Percentiles rank a stretch among this genome's conserved stretches.
Evolutionary conservation across 2,113 vertebrate genomes (phyloP).

Genomic region (Dascyllus trimaculatus): DNA sequence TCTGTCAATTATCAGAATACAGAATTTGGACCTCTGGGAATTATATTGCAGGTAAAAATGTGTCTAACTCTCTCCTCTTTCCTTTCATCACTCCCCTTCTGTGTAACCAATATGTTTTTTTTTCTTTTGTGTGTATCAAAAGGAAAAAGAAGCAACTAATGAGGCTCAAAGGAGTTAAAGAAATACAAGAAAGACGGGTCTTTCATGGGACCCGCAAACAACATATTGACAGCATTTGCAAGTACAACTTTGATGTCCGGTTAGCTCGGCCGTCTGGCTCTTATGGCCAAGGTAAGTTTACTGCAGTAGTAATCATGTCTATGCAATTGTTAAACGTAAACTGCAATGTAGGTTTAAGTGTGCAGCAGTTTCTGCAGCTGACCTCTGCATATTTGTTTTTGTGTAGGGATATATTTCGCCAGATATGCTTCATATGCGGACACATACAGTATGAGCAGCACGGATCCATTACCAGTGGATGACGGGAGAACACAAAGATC

Average conservation of each 20-base stretch:
- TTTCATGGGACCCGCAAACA: slow-evolving; percentile 90
- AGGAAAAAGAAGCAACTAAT: slow-evolving; percentile 92
- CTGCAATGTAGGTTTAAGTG: background rate
- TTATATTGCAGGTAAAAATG: slow-evolving; percentile 88
- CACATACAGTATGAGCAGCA: slow-evolving; percentile 82
- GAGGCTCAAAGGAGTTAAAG: slow-evolving; percentile 79
- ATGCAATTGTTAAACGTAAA: background rate
- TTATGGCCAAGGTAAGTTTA: slow-evolving; percentile 87
- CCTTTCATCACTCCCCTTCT: accelerated
- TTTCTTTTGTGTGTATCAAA: slow-evolving; percentile 14
- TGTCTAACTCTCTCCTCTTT: accelerated
- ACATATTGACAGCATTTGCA: slow-evolving; percentile 89
- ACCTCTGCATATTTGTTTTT: slow-evolving; percentile 19
- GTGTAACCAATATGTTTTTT: background rate
- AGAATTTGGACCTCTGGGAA: slow-evolving; percentile 93
- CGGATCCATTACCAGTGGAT: slow-evolving; percentile 60
- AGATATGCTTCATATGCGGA: slow-evolving; percentile 84
- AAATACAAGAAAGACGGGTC: slow-evolving; percentile 87
- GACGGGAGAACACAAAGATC: accelerated
- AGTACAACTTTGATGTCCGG: slow-evolving; percentile 91
- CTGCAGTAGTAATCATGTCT: background rate
- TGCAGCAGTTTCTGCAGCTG: background rate
- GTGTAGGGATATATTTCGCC: slow-evolving; percentile 91
- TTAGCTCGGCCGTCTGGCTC: slow-evolving; percentile 81
- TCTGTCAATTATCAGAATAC: slow-evolving; percentile 88